These are phyloP conservation scores for Phalanger gymnotis DNA, from an alignment of 2,797 vertebrate species.

Conservation along the genomic window DNA sequence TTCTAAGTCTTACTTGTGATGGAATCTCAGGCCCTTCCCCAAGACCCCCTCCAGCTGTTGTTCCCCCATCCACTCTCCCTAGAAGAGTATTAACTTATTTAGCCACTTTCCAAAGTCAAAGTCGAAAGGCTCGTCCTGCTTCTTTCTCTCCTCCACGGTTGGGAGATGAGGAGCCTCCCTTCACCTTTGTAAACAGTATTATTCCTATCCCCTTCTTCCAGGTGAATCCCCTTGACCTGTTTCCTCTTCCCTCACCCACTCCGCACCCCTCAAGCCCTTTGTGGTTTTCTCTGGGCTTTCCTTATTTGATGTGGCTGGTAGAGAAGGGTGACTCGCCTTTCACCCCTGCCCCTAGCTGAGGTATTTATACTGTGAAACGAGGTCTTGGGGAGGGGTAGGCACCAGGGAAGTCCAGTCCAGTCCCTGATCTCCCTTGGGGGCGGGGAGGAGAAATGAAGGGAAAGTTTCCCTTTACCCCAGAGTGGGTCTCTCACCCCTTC, in stretches of 20 bases:
- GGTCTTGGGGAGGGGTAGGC: slow-evolving; percentile 15
- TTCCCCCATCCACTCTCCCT: neutral
- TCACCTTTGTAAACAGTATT: neutral
- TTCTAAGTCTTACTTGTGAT: slow-evolving; percentile 10
- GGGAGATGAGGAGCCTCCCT: neutral
- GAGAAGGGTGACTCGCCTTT: slow-evolving; percentile 30
- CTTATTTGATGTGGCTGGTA: slow-evolving; percentile 64
- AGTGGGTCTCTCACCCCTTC: neutral
- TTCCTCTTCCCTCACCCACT: neutral
- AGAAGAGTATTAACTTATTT: slow-evolving; percentile 20
- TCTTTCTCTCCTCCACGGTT: neutral
- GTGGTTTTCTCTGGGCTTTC: slow-evolving; percentile 54
- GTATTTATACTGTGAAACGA: slow-evolving; percentile 78
- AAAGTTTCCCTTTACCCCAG: neutral
- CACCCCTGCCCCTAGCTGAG: slow-evolving; percentile 56
- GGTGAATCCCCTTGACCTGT: neutral
- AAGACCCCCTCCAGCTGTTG: rapidly evolving
- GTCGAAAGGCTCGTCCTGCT: neutral
- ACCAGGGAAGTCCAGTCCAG: neutral
- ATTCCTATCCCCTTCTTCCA: neutral
- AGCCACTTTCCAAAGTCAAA: slow-evolving; percentile 18
- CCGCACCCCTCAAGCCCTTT: slow-evolving; percentile 42
- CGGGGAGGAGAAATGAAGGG: neutral
- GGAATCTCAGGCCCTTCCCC: neutral
- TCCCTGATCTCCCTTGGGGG: neutral